Conservation (phyloP, 1,140 invertebrate species). For the Drosophila quadrilineata region DNA sequence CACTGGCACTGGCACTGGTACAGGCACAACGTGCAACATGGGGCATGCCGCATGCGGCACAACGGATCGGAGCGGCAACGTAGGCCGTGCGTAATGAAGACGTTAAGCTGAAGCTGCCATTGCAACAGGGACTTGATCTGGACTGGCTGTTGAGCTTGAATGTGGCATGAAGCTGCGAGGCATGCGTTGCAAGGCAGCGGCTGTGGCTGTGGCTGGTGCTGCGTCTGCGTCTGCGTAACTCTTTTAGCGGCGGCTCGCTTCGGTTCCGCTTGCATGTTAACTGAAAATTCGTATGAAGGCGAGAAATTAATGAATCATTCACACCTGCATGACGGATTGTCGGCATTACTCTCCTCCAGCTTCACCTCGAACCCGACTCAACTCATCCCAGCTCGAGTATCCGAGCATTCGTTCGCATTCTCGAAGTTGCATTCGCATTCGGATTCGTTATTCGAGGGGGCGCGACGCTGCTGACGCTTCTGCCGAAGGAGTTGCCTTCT, state of each 20-base stretch:
- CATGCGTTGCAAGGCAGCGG: constrained; percentile 28
- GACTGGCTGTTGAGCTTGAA: not conserved
- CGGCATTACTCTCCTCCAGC: constrained; percentile 62
- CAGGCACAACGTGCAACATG: constrained; percentile 50
- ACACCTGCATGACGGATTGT: constrained; percentile 81
- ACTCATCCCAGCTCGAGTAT: not conserved
- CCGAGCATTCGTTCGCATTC: not conserved
- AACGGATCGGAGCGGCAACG: constrained; percentile 33
- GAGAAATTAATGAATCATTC: constrained; percentile 81
- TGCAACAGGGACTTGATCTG: not conserved
- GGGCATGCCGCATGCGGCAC: not conserved
- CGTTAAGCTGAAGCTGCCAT: constrained; percentile 57
- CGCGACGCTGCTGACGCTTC: constrained; percentile 66
- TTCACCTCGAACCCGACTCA: not conserved
- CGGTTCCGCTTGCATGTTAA: constrained; percentile 79
- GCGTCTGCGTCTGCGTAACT: constrained; percentile 71
- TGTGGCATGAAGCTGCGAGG: constrained; percentile 42
- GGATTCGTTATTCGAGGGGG: constrained; percentile 18
- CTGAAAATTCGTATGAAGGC: constrained; percentile 80
- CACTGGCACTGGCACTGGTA: too few relatives aligned
- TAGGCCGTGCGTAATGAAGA: constrained; percentile 73
- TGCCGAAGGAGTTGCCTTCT: constrained; percentile 77
- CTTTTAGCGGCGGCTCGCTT: constrained; percentile 69
- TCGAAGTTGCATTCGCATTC: not conserved
- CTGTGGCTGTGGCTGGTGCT: constrained; percentile 8